Base-by-base conservation (phyloP, 2,113 vertebrate species). In the Psettodes erumei region DNA sequence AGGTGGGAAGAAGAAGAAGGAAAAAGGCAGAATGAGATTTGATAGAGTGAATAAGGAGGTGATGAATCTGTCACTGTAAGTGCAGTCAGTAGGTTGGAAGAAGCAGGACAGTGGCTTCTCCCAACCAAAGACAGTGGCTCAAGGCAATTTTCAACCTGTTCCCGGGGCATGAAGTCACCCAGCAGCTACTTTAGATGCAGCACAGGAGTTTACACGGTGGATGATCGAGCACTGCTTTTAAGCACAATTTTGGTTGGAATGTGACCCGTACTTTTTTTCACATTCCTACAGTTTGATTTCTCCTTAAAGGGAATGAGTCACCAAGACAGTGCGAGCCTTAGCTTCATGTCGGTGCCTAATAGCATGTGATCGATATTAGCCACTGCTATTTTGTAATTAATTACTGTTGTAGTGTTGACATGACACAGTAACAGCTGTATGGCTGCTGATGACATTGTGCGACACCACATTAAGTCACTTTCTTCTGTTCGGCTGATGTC, bases 401-500 rank as follows among this genome's bases (percentile, higher is more conserved):
- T 15, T 30, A 11, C 18, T 48, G 8, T n/a, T 19, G 0, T 30
- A 40, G 5, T 33, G 40, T 32, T 45, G 3, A 40, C 27, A 55
- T n/a, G 40, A 12, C 4, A 63, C 18, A 47, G 8, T 9, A 19
- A 28, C 13, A 25, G 27, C 21, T 50, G 21, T 10, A 54, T 12
- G 10, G 9, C 27, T 45, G n/a, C 12, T 68, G 58, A 70, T 40
- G 47, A 76, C 37, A 21, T 9, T 54, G 4, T 23, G 21, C 1
- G 0, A 43, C 66, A 59, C 18, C 35, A 21, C 37, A 62, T 72
- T 64, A 2, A 74, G 50, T 40, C n/a, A 32, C 58, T 55, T 16
- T 64, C 8, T 21, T 71, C 1, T 55, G 38, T 37, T 64, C 23
- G 18, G 12, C 21, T 33, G 3, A 76, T 64, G 43, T 37, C 33